Percentiles rank a stretch among this genome's conserved stretches.
Conservation (phyloP, 1,140 invertebrate genomes). For the Cotesia vestalis region DNA sequence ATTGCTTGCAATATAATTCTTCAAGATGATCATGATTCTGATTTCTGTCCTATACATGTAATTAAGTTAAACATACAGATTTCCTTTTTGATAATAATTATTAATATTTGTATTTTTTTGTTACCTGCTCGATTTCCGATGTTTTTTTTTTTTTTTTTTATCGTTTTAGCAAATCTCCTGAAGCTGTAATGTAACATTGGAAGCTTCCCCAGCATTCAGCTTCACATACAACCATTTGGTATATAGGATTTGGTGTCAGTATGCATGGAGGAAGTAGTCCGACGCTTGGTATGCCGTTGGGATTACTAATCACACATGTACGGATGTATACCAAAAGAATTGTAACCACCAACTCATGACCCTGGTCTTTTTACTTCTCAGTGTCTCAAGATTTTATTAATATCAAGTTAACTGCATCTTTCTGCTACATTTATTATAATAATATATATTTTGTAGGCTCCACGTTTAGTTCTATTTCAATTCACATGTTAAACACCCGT, state of each 20-base stretch:
- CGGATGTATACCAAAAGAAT: slow-evolving; percentile 23
- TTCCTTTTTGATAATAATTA: no score
- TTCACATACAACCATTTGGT: slow-evolving; percentile 43
- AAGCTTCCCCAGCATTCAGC: slow-evolving; percentile 16
- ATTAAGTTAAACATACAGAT: no score
- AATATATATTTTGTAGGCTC: no score
- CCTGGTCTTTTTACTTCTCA: neutral
- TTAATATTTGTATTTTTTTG: neutral
- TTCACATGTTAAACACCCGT: no score
- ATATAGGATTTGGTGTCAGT: slow-evolving; percentile 67
- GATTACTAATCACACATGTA: slow-evolving; percentile 65
- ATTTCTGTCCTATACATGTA: no score
- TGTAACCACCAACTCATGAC: slow-evolving; percentile 18
- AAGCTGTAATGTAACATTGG: neutral
- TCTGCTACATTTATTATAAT: no score
- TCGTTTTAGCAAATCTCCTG: neutral
- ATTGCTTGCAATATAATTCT: no score
- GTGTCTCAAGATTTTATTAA: neutral
- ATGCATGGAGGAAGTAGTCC: slow-evolving; percentile 60
- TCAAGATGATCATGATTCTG: no score
- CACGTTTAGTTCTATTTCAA: no score
- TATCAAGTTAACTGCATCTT: neutral
- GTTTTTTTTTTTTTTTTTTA: neutral
- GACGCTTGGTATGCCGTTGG: slow-evolving; percentile 48
- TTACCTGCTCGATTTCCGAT: neutral